Evolutionary conservation across 2,888 invertebrate genomes (phyloP).

Genomic region (Polylopha cassiicola): DNA sequence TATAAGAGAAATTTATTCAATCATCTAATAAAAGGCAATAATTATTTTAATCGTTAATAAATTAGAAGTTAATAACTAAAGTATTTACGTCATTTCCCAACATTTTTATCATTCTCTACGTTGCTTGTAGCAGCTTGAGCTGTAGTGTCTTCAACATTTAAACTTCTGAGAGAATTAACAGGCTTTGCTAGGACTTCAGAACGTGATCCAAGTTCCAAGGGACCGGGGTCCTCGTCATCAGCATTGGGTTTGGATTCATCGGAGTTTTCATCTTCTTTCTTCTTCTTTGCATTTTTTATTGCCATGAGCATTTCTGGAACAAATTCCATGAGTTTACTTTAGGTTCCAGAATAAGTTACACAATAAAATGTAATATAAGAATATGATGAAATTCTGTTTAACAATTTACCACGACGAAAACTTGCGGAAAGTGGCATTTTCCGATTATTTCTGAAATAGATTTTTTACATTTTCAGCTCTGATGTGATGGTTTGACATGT

Average conservation of each 20-base stretch:
- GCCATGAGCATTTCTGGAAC: conserved; percentile 57
- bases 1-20: no score
- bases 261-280: conserved; percentile 34
- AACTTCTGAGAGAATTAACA: not conserved
- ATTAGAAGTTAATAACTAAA: no score
- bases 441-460: conserved; percentile 5
- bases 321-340: no score
- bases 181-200: conserved; percentile 15
- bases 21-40: no score
- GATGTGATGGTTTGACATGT: conserved; percentile 9
- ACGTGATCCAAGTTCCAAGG: conserved; percentile 2
- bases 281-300: conserved; percentile 56
- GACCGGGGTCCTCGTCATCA: not conserved
- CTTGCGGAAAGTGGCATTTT: conserved; percentile 60
- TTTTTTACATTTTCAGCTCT: conserved; percentile 26
- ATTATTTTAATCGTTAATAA: no score
- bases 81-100: no score
- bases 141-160: not conserved
- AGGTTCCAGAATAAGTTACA: no score
- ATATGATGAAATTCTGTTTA: not conserved
- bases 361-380: no score
- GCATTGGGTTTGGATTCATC: conserved; percentile 15
- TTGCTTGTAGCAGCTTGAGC: conserved; percentile 1
- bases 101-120: not conserved
- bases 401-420: conserved; percentile 55